Conservation (phyloP, 1,140 invertebrate genomes). For the Cataglyphis hispanica region DNA sequence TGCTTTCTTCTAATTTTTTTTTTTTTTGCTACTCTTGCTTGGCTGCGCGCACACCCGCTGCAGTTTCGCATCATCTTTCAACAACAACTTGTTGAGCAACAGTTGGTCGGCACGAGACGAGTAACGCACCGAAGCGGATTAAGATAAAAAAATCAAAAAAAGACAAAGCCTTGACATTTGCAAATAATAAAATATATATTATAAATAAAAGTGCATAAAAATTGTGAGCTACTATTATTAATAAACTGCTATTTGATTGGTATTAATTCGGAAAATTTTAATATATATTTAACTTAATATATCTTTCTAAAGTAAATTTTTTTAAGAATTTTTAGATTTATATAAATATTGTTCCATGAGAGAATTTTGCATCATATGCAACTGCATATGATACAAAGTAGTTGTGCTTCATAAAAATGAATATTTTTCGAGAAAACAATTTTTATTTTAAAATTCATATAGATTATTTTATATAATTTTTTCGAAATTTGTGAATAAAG, state of each 20-base stretch:
- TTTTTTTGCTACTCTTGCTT: conserved; percentile 7
- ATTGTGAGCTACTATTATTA: background rate
- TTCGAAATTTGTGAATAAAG: background rate
- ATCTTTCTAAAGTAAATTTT: background rate
- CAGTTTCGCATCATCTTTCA: conserved; percentile 65
- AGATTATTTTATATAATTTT: background rate
- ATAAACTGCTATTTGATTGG: background rate
- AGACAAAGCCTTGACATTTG: background rate
- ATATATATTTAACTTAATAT: background rate
- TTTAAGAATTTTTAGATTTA: background rate
- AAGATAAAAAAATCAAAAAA: conserved; percentile 34
- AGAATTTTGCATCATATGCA: conserved; percentile 4
- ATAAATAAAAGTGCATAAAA: conserved; percentile 19
- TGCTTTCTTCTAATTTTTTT: background rate
- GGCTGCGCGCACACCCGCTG: conserved; percentile 26
- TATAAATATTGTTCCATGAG: background rate
- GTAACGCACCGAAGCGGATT: conserved; percentile 15
- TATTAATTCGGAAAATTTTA: background rate
- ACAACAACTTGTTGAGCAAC: conserved; percentile 67
- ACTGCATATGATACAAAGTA: background rate
- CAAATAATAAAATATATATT: no score
- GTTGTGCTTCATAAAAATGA: background rate
- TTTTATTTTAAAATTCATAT: conserved; percentile 1
- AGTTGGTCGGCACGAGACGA: conserved; percentile 72
- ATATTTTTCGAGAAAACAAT: conserved; percentile 1